Evolutionary conservation across 2,888 invertebrate species (phyloP).

Genomic region (Mechanitis mazaeus): DNA sequence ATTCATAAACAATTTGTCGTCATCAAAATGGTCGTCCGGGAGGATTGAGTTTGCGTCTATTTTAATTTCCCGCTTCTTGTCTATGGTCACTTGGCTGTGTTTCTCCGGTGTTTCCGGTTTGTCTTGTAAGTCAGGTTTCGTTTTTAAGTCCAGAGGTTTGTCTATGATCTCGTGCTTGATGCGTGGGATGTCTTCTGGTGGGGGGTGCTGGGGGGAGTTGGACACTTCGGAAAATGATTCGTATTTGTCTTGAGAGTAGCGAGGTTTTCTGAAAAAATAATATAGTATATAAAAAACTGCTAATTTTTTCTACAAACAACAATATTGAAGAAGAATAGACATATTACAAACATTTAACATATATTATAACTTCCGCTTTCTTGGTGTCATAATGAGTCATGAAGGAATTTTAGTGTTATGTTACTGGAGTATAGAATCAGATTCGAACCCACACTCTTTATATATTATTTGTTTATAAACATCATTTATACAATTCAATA

Average conservation of each 20-base stretch:
- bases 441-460: no score
- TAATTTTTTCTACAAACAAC: no score
- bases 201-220: slow-evolving; percentile 61
- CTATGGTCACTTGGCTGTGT: slow-evolving; percentile 48
- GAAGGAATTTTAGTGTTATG: neutral
- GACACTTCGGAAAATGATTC: slow-evolving; percentile 67
- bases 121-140: slow-evolving; percentile 45
- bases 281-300: no score
- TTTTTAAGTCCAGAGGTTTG: slow-evolving; percentile 58
- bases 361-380: neutral
- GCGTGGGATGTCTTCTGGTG: slow-evolving; percentile 51
- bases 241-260: slow-evolving; percentile 66
- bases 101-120: slow-evolving; percentile 53
- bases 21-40: slow-evolving; percentile 66
- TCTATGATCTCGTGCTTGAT: slow-evolving; percentile 53
- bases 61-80: slow-evolving; percentile 56
- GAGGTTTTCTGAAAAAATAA: slow-evolving; percentile 49
- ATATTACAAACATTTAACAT: no score
- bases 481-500: no score
- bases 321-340: no score
- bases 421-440: no score
- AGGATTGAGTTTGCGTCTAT: slow-evolving; percentile 63
- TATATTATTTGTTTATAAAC: no score
- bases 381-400: neutral
- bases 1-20: slow-evolving; percentile 67